Evolutionary conservation across 2,888 invertebrate genomes (phyloP), one percentile per base, ranked within the genome.

Genomic region (Stenoptilia bipunctidactyla): DNA sequence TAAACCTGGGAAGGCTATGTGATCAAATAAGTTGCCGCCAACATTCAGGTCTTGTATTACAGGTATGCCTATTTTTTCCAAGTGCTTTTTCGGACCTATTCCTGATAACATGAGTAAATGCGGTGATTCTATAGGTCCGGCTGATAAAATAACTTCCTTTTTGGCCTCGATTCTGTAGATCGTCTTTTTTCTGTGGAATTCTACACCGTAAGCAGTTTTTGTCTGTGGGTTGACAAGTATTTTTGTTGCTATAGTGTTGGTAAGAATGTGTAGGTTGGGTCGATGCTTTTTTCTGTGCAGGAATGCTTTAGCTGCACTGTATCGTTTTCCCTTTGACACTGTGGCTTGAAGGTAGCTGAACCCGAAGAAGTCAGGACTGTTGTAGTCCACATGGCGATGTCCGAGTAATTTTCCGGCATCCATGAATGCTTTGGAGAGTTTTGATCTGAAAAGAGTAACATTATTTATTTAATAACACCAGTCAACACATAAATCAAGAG

Each of bases 51-150:
- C 85, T 48, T 86, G 67, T 34, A 91, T 63, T 0, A 89, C 83
- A 0, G 86, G 76, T 45, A 92, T 90, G 13, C 80, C 82, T 1
- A 88, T 56, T 1, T 85, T 67, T 44, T 84, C 55, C 38, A 90
- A 61, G 47, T 90, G 88, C 2, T 85, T 65, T 50, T 66, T 80
- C 1, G 91, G 90, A 0, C 91, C 91, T 9, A 91, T 66, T 1
- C 90, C 90, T 0, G 88, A 88, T 1, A 90, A 65, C 88, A 89
- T 88, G 13, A 90, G 53, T 9, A 95, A 61, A 64, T 95, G 93
- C 0, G 94, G 92, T 0, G 92, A 89, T 66, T 92, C 92, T 46
- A 95, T 89, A 0, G 93, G 88, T 0, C 94, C 92, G 1, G 90
- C 91, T 6, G 90, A 89, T 5, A 88, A 51, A 35, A 88, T 77